phyloP scores from a whole-genome alignment of 2,113 vertebrate species.

The Labeo rohita region DNA sequence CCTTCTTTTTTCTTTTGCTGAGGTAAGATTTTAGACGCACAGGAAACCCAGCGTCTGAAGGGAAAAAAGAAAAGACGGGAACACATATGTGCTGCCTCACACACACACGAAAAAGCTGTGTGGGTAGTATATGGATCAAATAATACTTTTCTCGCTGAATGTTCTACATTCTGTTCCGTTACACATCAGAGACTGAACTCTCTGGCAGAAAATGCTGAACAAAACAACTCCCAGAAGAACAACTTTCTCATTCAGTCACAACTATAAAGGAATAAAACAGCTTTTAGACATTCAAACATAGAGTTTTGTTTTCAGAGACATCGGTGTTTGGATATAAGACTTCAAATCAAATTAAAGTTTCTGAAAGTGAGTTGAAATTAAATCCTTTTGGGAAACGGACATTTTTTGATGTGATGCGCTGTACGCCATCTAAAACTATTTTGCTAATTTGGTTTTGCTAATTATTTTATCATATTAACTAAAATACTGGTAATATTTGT shows the following conservation, averaged over 20 bases:
- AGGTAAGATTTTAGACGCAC: constrained; percentile 69
- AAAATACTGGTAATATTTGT: background rate
- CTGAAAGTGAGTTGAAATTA: background rate
- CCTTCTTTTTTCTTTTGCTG: constrained; percentile 47
- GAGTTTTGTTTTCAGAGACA: background rate
- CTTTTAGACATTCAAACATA: background rate
- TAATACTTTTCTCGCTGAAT: constrained; percentile 67
- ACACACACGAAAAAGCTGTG: constrained; percentile 64
- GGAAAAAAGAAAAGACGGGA: constrained; percentile 46
- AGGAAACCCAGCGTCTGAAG: constrained; percentile 68
- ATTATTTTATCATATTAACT: background rate
- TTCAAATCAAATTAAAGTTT: constrained; percentile 1
- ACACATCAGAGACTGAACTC: constrained; percentile 7
- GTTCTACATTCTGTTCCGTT: constrained; percentile 68
- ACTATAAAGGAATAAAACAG: background rate
- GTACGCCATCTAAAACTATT: background rate
- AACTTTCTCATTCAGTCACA: background rate
- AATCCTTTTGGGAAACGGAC: background rate
- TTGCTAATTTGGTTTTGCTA: background rate
- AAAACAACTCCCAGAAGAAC: background rate
- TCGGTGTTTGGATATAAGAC: background rate
- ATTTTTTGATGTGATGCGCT: background rate
- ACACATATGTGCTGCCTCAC: background rate
- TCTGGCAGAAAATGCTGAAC: constrained; percentile 11
- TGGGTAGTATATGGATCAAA: constrained; percentile 72